These are phyloP conservation scores for Muricea muricata DNA, from an alignment of 92 coral and sea anemone genomes.

Conservation along the genomic window DNA sequence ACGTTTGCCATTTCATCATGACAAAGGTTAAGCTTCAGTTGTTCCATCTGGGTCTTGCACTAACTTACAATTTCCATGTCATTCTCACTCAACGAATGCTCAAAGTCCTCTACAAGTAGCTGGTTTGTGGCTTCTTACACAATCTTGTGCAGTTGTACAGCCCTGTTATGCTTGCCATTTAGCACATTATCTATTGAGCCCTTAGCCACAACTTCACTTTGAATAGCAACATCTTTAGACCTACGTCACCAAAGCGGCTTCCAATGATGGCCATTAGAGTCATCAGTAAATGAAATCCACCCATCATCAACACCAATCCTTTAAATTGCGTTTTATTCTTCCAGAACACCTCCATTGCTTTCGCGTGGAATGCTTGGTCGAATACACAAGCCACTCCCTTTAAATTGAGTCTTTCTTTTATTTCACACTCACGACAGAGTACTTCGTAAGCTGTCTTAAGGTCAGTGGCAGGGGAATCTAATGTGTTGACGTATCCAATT, in stretches of 20 bases:
- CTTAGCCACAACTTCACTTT: constrained; percentile 40
- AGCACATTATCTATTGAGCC: constrained; percentile 53
- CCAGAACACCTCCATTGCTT: constrained; percentile 65
- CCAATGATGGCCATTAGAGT: not conserved
- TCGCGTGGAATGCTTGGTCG: constrained; percentile 71
- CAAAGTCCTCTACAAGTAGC: constrained; percentile 62
- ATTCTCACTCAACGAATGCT: constrained; percentile 44
- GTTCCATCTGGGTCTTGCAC: constrained; percentile 37
- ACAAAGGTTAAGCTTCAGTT: constrained; percentile 48
- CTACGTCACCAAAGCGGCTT: constrained; percentile 15
- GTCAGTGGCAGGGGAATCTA: constrained; percentile 69
- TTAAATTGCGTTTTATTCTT: constrained; percentile 42
- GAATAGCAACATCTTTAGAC: not conserved
- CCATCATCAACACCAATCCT: not conserved
- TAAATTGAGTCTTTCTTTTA: constrained; percentile 49
- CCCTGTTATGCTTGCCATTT: constrained; percentile 57
- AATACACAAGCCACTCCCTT: constrained; percentile 56
- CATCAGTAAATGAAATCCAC: constrained; percentile 28
- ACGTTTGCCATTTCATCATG: constrained; percentile 62
- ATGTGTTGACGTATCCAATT: constrained; percentile 55
- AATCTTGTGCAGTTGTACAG: constrained; percentile 67
- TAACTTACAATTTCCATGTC: constrained; percentile 21
- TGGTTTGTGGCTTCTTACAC: constrained; percentile 64
- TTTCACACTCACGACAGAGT: constrained; percentile 60
- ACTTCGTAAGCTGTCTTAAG: constrained; percentile 71